phyloP scores from a whole-genome alignment of 2,113 vertebrate genomes.

The Poeciliopsis occidentalis region DNA sequence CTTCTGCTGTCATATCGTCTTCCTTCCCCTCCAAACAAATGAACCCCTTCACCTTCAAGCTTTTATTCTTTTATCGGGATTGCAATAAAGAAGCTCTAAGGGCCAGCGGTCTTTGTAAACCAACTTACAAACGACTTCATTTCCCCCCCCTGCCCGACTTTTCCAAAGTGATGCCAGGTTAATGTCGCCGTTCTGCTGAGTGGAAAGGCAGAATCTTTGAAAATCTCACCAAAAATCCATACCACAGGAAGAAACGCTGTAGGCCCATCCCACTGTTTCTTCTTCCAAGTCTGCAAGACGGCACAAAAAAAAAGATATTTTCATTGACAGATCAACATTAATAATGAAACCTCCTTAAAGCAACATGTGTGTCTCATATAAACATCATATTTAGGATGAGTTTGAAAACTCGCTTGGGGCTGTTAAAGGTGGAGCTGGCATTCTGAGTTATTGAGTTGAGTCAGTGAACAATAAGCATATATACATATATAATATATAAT shows the following conservation, averaged over 20 bases:
- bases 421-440: slow-evolving; percentile 21
- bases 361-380: slow-evolving; percentile 25
- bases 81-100: background rate
- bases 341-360: slow-evolving; percentile 21
- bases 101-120: background rate
- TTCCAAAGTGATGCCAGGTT: background rate
- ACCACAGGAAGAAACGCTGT: slow-evolving; percentile 7
- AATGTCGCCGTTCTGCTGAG: background rate
- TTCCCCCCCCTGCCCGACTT: background rate
- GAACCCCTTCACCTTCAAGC: background rate
- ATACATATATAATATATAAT: background rate
- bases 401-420: slow-evolving; percentile 12
- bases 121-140: background rate
- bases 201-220: slow-evolving; percentile 2
- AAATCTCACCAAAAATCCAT: slow-evolving; percentile 25
- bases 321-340: background rate
- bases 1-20: background rate
- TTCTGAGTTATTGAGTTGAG: slow-evolving; percentile 6
- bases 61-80: background rate
- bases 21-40: background rate
- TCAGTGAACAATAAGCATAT: slow-evolving; percentile 7
- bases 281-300: slow-evolving; percentile 3
- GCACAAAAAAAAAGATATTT: slow-evolving; percentile 36
- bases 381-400: slow-evolving; percentile 25
- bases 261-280: slow-evolving; percentile 24